These are phyloP conservation scores for Catharus fuscescens DNA, from an alignment of 2,113 vertebrate species.

Conservation along the genomic window DNA sequence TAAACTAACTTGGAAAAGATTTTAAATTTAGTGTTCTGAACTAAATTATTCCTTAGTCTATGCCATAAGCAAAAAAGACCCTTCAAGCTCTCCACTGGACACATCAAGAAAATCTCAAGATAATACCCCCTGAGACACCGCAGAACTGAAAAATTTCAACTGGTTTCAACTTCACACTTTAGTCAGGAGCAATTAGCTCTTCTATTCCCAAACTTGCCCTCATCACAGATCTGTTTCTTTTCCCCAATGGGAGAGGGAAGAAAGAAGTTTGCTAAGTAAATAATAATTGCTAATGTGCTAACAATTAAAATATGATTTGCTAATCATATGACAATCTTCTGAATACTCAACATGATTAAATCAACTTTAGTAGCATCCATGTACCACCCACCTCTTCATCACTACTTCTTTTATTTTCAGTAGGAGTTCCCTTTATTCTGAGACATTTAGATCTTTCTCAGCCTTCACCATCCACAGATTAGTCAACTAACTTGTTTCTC, in stretches of 20 bases:
- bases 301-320: slow-evolving; percentile 60
- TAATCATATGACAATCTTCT: slow-evolving; percentile 27
- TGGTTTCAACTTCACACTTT: background rate
- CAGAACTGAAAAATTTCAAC: background rate
- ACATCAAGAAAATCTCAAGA: background rate
- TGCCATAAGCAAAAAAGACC: background rate
- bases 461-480: background rate
- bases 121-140: background rate
- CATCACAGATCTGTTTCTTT: background rate
- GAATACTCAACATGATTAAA: slow-evolving; percentile 10
- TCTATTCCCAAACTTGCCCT: background rate
- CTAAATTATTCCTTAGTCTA: background rate
- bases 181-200: background rate
- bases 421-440: background rate
- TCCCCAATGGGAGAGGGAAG: background rate
- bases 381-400: background rate
- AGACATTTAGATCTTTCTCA: slow-evolving; percentile 1
- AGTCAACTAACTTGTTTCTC: slow-evolving; percentile 35
- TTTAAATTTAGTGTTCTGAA: background rate
- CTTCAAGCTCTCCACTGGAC: background rate
- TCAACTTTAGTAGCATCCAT: background rate
- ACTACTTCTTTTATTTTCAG: background rate
- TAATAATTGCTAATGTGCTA: background rate
- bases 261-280: slow-evolving; percentile 50
- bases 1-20: background rate